Percentiles rank a stretch among this genome's conserved stretches.
These are phyloP conservation scores for Dysmachus trigonus DNA, from an alignment of 2,888 invertebrate species.

Conservation along the genomic window DNA sequence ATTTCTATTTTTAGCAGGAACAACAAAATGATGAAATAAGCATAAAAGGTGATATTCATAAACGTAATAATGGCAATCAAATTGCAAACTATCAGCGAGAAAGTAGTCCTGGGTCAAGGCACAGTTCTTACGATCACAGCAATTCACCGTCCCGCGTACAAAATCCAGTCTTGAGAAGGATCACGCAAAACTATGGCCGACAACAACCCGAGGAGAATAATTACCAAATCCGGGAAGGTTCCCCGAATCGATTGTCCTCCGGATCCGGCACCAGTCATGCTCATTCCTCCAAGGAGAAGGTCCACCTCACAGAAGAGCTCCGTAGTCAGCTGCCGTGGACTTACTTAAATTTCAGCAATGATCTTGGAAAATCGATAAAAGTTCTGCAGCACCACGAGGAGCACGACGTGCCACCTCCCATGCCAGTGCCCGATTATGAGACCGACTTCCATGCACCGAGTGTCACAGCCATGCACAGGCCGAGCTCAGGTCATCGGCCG, in stretches of 20 bases:
- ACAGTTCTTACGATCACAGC: background rate
- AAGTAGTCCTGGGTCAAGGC: background rate
- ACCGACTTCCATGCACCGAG: background rate
- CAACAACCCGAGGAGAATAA: background rate
- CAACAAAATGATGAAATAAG: background rate
- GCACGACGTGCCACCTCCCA: conserved; percentile 69
- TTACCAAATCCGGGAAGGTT: background rate
- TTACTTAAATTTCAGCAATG: conserved; percentile 65
- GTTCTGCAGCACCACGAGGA: conserved; percentile 64
- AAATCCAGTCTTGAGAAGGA: background rate
- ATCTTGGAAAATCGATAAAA: conserved; percentile 54
- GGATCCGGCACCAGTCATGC: background rate
- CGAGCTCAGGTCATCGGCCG: background rate
- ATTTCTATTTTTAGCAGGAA: background rate
- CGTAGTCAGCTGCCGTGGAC: conserved; percentile 72
- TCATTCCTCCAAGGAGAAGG: background rate
- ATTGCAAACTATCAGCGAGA: background rate
- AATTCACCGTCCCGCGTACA: background rate
- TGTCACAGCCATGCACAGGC: background rate
- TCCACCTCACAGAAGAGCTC: conserved; percentile 64
- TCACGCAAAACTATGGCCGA: background rate
- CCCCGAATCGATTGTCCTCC: background rate
- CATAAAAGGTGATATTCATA: background rate
- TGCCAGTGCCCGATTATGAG: conserved; percentile 70
- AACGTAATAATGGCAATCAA: background rate